Conservation (phyloP, 2,113 vertebrate genomes). For the Rhinolophus ferrumequinum region DNA sequence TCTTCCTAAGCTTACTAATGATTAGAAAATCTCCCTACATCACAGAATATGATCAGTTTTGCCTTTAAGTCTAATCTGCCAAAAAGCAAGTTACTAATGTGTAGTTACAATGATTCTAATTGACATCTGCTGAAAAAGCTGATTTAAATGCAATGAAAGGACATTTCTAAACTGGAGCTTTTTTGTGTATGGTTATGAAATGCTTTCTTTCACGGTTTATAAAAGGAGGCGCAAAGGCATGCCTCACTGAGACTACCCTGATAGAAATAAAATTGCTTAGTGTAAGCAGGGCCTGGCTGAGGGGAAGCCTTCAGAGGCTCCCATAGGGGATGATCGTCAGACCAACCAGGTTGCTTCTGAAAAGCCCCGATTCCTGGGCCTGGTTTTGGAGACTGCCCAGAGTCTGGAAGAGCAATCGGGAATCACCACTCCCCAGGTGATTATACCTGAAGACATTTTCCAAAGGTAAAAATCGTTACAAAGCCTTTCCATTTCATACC, state of each 20-base stretch:
- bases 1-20: not conserved
- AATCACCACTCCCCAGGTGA: not conserved
- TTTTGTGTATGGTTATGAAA: not conserved
- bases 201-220: not conserved
- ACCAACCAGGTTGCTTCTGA: no score
- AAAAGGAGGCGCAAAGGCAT: not conserved
- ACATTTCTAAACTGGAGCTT: not conserved
- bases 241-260: not conserved
- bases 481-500: not conserved
- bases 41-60: not conserved
- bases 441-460: not conserved
- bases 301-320: not conserved
- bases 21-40: not conserved
- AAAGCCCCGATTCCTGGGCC: not conserved
- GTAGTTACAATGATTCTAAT: not conserved
- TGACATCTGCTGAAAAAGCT: not conserved
- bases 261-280: not conserved
- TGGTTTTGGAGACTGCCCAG: not conserved
- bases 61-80: not conserved
- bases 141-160: not conserved
- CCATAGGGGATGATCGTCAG: not conserved
- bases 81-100: not conserved
- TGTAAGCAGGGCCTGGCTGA: not conserved
- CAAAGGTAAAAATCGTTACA: not conserved
- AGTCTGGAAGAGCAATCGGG: not conserved